Evolutionary conservation across 2,113 vertebrate genomes (phyloP).

Genomic region (Tamias sibiricus): DNA sequence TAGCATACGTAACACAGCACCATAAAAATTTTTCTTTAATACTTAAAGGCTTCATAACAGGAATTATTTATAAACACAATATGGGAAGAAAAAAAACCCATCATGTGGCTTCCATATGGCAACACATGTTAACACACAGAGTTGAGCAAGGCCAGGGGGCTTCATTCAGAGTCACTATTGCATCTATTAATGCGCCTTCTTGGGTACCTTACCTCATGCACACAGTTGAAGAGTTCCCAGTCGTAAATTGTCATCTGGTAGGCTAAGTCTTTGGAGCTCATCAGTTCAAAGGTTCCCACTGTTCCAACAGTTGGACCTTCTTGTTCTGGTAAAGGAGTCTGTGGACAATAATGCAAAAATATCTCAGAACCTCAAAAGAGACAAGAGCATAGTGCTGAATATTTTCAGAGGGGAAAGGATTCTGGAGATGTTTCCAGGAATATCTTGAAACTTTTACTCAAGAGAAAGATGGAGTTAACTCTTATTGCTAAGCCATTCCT

Average conservation of each 20-base stretch:
- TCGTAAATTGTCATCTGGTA: conserved; percentile 97
- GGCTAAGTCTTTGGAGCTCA: conserved; percentile 98
- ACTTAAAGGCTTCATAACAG: conserved; percentile 42
- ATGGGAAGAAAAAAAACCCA: background rate
- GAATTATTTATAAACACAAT: conserved; percentile 30
- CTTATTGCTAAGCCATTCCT: background rate
- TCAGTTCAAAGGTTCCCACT: conserved; percentile 94
- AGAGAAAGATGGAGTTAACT: conserved; percentile 27
- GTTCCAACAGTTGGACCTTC: conserved; percentile 94
- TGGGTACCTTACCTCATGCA: conserved; percentile 93
- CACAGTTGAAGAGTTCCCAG: conserved; percentile 99
- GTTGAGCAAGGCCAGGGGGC: background rate
- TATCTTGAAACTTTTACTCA: conserved; percentile 58
- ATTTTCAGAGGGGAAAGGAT: conserved; percentile 4
- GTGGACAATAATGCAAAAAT: conserved; percentile 66
- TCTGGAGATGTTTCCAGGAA: conserved; percentile 17
- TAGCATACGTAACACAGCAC: conserved; percentile 36
- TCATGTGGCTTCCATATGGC: conserved; percentile 40
- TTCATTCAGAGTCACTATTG: background rate
- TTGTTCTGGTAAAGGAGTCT: conserved; percentile 96
- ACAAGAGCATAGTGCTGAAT: background rate
- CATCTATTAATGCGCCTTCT: background rate
- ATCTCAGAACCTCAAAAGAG: conserved; percentile 51
- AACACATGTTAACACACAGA: background rate
- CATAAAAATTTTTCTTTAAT: conserved; percentile 33